Evolutionary conservation across 30 jellyfish, hydroid and myxozoan genomes (phyloP), one percentile per base, ranked within the genome.

Genomic region (Sanderia malayensis): DNA sequence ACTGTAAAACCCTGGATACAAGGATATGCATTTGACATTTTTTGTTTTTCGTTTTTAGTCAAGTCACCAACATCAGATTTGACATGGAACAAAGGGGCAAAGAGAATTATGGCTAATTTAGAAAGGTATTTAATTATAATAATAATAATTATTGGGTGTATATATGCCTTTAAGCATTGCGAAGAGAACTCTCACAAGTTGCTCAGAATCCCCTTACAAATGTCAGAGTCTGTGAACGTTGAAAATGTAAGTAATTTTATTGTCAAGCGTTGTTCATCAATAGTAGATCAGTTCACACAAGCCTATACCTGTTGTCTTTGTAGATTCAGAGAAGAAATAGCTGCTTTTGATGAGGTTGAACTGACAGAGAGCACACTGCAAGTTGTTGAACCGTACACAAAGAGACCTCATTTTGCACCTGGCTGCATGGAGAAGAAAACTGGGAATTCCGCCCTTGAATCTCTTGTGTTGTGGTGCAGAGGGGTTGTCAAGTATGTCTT

Each of bases 21-120:
- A 8, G 31, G n/a, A 9, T 58, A 22, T 13, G 25, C 8, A 11
- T 21, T 8, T 58, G 70, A 24, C 15, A 18, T n/a, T 71, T 23
- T 52, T 29, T 74, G 24, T n/a, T 58, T 74, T 61, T 1, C 84
- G 17, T 37, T 69, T 70, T 24, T 67, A 86, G 96, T 86, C n/a
- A 86, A 86, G 69, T 86, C 96, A 27, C 96, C 96, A 34, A 68
- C 96, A 11, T 69, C 93, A 9, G 96, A 86, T 64, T 64, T 86
- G 33, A 86, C 96, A 11, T 86, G 96, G 96, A 77, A 86, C 73
- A 77, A 71, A 32, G 96, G 96, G 19, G 96, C 96, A 4, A 86
- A 86, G 25, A 61, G 96, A 58, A 86, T 86, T 69, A 86, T 86
- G 96, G 96, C 96, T 7, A 86, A 86, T 61, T 66, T 86, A 7